Percentiles rank a stretch among this genome's conserved stretches.
Evolutionary conservation across 2,113 vertebrate genomes (phyloP).

Genomic region (Myocastor coypus): DNA sequence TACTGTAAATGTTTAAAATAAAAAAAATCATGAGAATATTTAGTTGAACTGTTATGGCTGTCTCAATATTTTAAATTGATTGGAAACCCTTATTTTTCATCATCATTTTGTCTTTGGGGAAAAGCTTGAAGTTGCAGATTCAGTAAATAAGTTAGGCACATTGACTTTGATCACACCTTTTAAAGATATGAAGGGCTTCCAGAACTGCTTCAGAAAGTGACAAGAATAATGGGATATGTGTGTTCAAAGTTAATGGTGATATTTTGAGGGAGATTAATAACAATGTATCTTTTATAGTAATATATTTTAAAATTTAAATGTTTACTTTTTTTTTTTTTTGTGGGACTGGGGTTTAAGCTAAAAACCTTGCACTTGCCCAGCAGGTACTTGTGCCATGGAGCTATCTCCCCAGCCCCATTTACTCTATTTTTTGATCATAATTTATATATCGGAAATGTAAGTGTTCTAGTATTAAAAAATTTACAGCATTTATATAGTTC

Average conservation of each 20-base stretch:
- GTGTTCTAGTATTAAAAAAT: neutral
- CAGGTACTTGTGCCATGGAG: too few relatives aligned
- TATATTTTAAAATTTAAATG: neutral
- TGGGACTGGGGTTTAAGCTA: too few relatives aligned
- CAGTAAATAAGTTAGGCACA: neutral
- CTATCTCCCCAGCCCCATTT: too few relatives aligned
- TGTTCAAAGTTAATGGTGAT: neutral
- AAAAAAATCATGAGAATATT: neutral
- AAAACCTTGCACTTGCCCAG: too few relatives aligned
- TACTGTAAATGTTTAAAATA: too few relatives aligned
- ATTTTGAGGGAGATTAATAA: neutral
- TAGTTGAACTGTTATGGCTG: neutral
- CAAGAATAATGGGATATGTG: neutral
- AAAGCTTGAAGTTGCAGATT: neutral
- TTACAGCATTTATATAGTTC: too few relatives aligned
- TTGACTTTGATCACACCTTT: neutral
- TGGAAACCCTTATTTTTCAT: neutral
- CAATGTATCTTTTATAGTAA: neutral
- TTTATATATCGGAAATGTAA: neutral
- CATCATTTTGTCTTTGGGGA: neutral
- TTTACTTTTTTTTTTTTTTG: too few relatives aligned
- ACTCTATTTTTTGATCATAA: neutral
- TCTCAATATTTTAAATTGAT: neutral
- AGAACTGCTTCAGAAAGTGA: neutral
- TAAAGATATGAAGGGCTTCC: neutral